Conservation (phyloP, 2,888 invertebrate genomes). For the Neoscelio sp. region DNA sequence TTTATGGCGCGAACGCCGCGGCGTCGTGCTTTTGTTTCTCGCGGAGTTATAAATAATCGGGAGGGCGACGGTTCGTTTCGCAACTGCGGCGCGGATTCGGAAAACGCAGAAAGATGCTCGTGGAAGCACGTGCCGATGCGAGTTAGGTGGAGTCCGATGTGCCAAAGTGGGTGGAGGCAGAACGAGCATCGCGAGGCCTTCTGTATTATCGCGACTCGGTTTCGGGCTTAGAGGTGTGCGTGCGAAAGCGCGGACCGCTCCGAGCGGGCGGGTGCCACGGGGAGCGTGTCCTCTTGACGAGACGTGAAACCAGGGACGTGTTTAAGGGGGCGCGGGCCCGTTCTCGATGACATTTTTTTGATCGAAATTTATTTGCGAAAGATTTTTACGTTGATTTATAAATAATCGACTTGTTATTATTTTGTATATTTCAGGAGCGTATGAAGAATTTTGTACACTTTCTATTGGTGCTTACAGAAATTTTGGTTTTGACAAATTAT, state of each 20-base stretch:
- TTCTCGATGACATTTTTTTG: too few relatives aligned
- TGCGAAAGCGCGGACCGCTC: conserved; percentile 69
- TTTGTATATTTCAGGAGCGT: too few relatives aligned
- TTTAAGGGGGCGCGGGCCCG: too few relatives aligned
- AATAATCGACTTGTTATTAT: too few relatives aligned
- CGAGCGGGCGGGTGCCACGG: conserved; percentile 85
- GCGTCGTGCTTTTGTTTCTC: conserved; percentile 3
- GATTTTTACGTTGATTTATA: too few relatives aligned
- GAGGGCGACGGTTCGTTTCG: conserved; percentile 2
- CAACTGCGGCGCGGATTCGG: neutral
- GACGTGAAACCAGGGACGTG: conserved; percentile 32
- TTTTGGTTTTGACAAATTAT: too few relatives aligned
- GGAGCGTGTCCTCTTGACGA: conserved; percentile 79
- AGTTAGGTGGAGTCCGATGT: conserved; percentile 82
- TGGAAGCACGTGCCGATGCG: conserved; percentile 71
- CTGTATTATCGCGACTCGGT: conserved; percentile 70
- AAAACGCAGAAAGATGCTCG: conserved; percentile 56
- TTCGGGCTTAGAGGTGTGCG: conserved; percentile 69
- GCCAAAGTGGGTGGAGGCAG: conserved; percentile 82
- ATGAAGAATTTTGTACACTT: too few relatives aligned
- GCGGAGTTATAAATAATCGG: conserved; percentile 37
- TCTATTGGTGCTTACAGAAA: too few relatives aligned
- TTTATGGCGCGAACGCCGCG: neutral
- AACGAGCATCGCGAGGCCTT: conserved; percentile 73
- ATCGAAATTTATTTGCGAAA: too few relatives aligned